phyloP scores from a whole-genome alignment of 2,888 invertebrate species.

The Megaustenia siamemsis region DNA sequence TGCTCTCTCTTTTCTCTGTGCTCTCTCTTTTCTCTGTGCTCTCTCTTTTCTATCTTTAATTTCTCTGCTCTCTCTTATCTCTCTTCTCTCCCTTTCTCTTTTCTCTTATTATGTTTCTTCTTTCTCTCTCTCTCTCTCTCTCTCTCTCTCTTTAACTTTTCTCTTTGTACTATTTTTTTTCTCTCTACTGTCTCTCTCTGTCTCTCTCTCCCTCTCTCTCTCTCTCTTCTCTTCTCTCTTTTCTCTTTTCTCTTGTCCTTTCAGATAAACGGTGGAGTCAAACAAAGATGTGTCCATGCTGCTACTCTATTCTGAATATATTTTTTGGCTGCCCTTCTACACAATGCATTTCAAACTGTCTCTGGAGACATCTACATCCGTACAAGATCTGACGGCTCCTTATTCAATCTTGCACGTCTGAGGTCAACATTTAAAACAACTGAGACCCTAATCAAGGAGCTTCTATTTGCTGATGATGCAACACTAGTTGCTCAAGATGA shows the following conservation, averaged over 20 bases:
- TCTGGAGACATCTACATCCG: no score
- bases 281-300: no score
- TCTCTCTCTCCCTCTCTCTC: not conserved
- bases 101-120: not conserved
- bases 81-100: not conserved
- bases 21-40: not conserved
- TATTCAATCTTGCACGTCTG: no score
- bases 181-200: not conserved
- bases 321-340: no score
- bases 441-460: no score
- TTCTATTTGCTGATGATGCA: no score
- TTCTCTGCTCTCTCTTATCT: not conserved
- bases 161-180: not conserved
- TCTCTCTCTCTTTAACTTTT: constrained; percentile 3
- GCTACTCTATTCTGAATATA: no score
- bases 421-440: no score
- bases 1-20: not conserved
- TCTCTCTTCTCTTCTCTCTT: not conserved
- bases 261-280: no score
- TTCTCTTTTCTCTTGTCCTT: not conserved
- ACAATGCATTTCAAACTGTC: no score
- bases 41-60: not conserved
- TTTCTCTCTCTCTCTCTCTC: not conserved
- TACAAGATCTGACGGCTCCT: no score
- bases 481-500: no score